Conservation (phyloP, 2,888 invertebrate genomes). For the Napeogenes inachia region DNA sequence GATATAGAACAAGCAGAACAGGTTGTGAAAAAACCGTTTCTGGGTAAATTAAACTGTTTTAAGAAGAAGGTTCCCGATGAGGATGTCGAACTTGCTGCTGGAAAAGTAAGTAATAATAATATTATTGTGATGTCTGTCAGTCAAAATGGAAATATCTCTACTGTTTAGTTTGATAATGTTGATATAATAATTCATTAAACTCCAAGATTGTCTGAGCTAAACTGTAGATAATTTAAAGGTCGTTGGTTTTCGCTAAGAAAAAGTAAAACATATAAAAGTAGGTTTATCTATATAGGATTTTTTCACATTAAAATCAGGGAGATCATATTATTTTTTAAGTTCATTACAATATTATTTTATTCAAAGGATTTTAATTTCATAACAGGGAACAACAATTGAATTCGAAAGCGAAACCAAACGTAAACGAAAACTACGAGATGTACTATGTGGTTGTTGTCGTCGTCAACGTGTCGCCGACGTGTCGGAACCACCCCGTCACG, state of each 20-base stretch:
- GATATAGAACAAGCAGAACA: slow-evolving; percentile 33
- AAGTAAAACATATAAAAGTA: no score
- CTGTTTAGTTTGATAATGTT: no score
- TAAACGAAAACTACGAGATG: slow-evolving; percentile 69
- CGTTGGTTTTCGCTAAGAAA: no score
- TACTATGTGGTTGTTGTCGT: slow-evolving; percentile 60
- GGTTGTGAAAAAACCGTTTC: slow-evolving; percentile 46
- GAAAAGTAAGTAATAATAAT: slow-evolving; percentile 52
- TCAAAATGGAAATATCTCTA: no score
- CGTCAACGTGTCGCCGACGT: slow-evolving; percentile 50
- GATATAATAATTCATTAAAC: no score
- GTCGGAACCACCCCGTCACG: slow-evolving; percentile 36
- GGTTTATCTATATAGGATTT: no score
- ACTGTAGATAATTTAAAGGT: no score
- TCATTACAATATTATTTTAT: neutral
- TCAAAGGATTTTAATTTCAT: neutral
- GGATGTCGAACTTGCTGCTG: slow-evolving; percentile 60
- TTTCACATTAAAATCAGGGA: no score
- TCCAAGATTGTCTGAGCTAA: no score
- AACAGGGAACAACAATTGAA: slow-evolving; percentile 58
- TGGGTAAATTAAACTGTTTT: slow-evolving; percentile 59
- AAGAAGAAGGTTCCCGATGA: slow-evolving; percentile 61
- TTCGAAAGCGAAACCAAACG: slow-evolving; percentile 66
- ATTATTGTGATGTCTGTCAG: neutral
- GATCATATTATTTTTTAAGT: neutral